Conservation (phyloP, 2,797 vertebrate genomes). For the Anisognathus igniventris region DNA sequence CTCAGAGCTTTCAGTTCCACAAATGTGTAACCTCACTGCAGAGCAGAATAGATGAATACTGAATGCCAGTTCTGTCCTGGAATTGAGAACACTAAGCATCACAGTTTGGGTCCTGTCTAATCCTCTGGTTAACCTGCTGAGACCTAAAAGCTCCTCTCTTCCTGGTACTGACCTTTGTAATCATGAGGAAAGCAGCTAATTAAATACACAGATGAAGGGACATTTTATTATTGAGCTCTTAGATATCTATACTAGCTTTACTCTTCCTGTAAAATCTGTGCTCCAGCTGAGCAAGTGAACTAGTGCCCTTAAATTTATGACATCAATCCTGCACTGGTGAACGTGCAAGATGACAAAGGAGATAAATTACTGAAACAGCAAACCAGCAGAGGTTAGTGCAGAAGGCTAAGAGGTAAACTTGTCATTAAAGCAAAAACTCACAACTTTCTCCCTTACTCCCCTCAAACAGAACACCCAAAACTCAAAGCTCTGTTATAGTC, state of each 20-base stretch:
- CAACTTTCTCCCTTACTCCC: fast-evolving
- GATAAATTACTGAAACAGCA: neutral
- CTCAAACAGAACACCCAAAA: neutral
- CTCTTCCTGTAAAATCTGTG: neutral
- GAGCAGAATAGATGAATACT: neutral
- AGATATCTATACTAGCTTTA: neutral
- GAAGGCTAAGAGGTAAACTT: neutral
- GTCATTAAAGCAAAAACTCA: neutral
- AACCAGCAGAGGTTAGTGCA: neutral
- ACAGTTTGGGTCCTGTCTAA: slow-evolving; percentile 23
- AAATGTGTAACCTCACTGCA: neutral
- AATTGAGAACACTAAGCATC: slow-evolving; percentile 19
- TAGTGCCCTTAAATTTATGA: neutral
- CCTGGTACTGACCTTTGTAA: slow-evolving; percentile 38
- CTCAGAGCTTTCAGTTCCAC: neutral
- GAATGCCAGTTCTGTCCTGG: neutral
- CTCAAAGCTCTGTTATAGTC: neutral
- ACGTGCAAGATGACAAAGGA: neutral
- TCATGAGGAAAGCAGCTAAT: slow-evolving; percentile 32
- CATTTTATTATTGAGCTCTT: slow-evolving; percentile 10
- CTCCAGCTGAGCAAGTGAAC: slow-evolving; percentile 2
- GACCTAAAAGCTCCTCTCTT: slow-evolving; percentile 53
- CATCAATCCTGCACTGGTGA: neutral
- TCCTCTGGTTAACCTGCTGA: slow-evolving; percentile 47
- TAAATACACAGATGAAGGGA: slow-evolving; percentile 12